Evolutionary conservation across 2,888 invertebrate species (phyloP).

Genomic region (Drosophila putrida): DNA sequence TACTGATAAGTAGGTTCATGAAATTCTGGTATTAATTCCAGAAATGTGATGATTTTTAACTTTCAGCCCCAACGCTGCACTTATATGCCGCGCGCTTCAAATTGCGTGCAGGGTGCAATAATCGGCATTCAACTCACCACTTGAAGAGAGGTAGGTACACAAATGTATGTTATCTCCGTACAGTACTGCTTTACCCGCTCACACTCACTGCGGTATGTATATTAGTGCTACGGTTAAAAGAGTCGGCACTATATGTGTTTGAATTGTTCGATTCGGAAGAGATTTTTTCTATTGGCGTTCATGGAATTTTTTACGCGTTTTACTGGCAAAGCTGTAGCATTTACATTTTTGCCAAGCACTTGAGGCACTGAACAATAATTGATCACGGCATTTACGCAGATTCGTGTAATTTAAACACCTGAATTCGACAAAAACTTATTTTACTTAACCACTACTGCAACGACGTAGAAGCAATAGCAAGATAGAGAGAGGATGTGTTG

Average conservation of each 20-base stretch:
- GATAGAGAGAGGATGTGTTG: conserved; percentile 52
- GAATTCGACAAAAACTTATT: conserved; percentile 61
- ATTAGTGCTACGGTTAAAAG: conserved; percentile 51
- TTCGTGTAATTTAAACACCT: conserved; percentile 49
- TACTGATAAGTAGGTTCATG: conserved; percentile 25
- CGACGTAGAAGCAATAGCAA: conserved; percentile 70
- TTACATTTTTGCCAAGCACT: conserved; percentile 62
- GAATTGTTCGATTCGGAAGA: conserved; percentile 75
- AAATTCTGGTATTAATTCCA: conserved; percentile 13
- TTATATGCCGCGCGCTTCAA: conserved; percentile 53
- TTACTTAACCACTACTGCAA: conserved; percentile 65
- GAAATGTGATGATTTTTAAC: conserved; percentile 40
- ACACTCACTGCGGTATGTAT: conserved; percentile 66
- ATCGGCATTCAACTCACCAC: conserved; percentile 79
- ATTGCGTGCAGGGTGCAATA: conserved; percentile 74
- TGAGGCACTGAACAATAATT: conserved; percentile 58
- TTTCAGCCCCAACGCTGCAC: conserved; percentile 34
- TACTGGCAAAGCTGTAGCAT: conserved; percentile 29
- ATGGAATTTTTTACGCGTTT: conserved; percentile 54
- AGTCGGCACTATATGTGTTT: conserved; percentile 74
- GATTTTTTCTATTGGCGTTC: conserved; percentile 72
- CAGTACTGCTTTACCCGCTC: conserved; percentile 50
- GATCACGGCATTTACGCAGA: conserved; percentile 51
- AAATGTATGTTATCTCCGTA: conserved; percentile 75
- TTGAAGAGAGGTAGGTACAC: conserved; percentile 78